Conservation (phyloP, 1,140 invertebrate species). For the Heliconius hewitsoni region DNA sequence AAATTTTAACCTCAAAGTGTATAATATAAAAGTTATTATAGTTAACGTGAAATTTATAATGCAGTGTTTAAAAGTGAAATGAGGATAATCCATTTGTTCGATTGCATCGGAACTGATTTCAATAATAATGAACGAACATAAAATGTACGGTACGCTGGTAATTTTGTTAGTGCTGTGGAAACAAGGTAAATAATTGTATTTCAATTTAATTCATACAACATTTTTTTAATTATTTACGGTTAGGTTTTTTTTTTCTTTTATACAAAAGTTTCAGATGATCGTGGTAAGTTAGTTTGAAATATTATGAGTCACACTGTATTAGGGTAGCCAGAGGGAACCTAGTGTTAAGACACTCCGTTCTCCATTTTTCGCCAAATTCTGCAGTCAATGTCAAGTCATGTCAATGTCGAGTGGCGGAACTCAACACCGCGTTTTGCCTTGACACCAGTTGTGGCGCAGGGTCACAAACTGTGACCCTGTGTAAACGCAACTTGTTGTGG, state of each 20-base stretch:
- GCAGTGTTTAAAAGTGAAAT: slow-evolving; percentile 34
- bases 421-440: too few relatives aligned
- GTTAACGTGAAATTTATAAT: slow-evolving; percentile 24
- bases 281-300: too few relatives aligned
- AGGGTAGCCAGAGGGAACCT: too few relatives aligned
- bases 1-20: slow-evolving; percentile 40
- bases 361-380: too few relatives aligned
- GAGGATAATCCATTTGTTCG: slow-evolving; percentile 30
- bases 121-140: slow-evolving; percentile 32
- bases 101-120: slow-evolving; percentile 28
- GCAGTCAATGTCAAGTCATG: too few relatives aligned
- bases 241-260: background rate
- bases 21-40: slow-evolving; percentile 6
- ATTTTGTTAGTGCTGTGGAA: slow-evolving; percentile 49
- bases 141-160: slow-evolving; percentile 36
- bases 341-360: too few relatives aligned
- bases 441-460: too few relatives aligned
- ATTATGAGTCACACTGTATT: too few relatives aligned
- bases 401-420: too few relatives aligned
- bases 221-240: background rate
- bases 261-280: background rate
- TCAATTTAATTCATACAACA: slow-evolving; percentile 24
- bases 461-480: too few relatives aligned
- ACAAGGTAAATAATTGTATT: slow-evolving; percentile 44
- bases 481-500: too few relatives aligned